Percentiles rank a stretch among this genome's conserved stretches.
Conservation (phyloP, 1,140 invertebrate genomes). For the Augochlora pura region DNA sequence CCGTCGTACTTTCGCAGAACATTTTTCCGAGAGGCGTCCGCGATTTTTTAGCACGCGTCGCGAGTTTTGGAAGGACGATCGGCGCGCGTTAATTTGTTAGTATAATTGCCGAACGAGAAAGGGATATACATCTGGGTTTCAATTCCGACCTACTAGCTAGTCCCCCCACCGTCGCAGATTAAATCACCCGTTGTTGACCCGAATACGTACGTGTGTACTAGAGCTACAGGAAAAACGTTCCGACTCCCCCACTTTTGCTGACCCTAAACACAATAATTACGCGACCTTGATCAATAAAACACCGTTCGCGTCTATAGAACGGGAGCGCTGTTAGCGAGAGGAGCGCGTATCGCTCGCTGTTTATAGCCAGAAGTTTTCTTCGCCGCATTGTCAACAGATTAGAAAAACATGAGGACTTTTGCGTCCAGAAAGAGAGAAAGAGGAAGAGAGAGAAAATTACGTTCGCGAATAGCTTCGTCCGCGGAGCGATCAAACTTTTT, state of each 20-base stretch:
- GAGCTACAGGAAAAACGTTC: constrained; percentile 31
- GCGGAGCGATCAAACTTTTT: background rate
- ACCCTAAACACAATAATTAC: constrained; percentile 58
- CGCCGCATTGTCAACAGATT: background rate
- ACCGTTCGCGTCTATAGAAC: constrained; percentile 45
- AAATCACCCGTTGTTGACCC: constrained; percentile 12
- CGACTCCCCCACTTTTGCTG: constrained; percentile 30
- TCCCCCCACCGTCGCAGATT: background rate
- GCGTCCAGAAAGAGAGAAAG: too few relatives aligned
- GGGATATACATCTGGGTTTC: background rate
- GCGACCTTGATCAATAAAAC: constrained; percentile 61
- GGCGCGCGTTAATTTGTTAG: background rate
- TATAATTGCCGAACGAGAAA: background rate
- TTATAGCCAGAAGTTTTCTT: background rate
- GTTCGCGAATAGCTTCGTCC: background rate
- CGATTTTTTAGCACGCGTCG: too few relatives aligned
- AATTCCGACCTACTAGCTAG: background rate
- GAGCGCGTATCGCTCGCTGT: background rate
- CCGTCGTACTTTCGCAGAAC: too few relatives aligned
- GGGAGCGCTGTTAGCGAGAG: background rate
- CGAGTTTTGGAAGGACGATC: too few relatives aligned
- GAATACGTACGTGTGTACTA: constrained; percentile 6
- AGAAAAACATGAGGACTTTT: background rate
- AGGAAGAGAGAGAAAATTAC: too few relatives aligned
- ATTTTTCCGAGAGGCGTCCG: too few relatives aligned